These are phyloP conservation scores for Acleris laterana DNA, from an alignment of 2,888 invertebrate species.

Conservation along the genomic window DNA sequence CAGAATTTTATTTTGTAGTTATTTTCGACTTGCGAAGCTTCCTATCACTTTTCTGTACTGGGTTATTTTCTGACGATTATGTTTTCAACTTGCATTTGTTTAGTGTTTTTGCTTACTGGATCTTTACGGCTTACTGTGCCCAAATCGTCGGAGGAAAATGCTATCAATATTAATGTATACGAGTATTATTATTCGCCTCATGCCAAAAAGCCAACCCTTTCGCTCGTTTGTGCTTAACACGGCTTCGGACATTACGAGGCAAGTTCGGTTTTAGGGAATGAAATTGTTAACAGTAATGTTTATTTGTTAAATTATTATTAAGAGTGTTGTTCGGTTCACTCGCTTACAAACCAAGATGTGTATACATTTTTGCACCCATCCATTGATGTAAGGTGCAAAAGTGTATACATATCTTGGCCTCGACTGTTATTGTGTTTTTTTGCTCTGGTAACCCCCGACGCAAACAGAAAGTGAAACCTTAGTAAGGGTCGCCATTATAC, in stretches of 20 bases:
- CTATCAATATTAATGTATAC: constrained; percentile 29
- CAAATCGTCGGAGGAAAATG: constrained; percentile 21
- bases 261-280: background rate
- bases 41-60: too few species aligned
- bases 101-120: background rate
- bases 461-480: too few species aligned
- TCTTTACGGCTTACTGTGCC: constrained; percentile 14
- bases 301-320: background rate
- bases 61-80: too few species aligned
- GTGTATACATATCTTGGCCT: too few species aligned
- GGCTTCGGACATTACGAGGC: constrained; percentile 6
- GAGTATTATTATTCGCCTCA: constrained; percentile 30
- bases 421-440: too few species aligned
- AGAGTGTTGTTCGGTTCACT: background rate
- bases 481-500: too few species aligned
- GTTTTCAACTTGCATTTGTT: background rate
- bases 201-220: constrained; percentile 21
- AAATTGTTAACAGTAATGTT: constrained; percentile 9
- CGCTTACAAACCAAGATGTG: too few species aligned
- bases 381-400: too few species aligned
- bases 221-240: constrained; percentile 12
- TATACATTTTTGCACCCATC: too few species aligned
- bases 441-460: too few species aligned
- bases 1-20: too few species aligned
- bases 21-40: too few species aligned